Conservation (phyloP, 2,888 invertebrate genomes). For the Chrysolina haemoptera region DNA sequence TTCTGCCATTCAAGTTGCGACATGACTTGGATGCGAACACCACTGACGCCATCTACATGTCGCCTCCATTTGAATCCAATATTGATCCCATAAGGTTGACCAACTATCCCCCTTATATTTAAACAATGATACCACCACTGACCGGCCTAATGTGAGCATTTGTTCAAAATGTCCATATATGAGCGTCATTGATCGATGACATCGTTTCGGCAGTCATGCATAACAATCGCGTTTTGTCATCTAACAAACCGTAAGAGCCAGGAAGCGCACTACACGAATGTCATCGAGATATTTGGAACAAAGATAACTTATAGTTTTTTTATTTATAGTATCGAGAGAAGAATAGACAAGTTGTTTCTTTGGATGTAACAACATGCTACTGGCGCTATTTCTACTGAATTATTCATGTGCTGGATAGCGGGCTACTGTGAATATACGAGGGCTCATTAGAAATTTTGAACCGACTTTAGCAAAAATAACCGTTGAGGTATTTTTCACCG, state of each 20-base stretch:
- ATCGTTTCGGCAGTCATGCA: slow-evolving; percentile 5
- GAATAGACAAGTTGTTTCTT: neutral
- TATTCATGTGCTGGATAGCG: neutral
- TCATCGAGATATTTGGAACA: slow-evolving; percentile 13
- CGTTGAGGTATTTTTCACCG: too few relatives aligned
- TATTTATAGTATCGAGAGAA: neutral
- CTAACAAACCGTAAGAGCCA: slow-evolving; percentile 18
- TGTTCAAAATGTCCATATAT: neutral
- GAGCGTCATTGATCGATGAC: slow-evolving; percentile 13
- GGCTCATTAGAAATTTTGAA: too few relatives aligned
- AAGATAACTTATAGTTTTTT: slow-evolving; percentile 17
- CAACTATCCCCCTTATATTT: too few relatives aligned
- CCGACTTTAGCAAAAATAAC: too few relatives aligned
- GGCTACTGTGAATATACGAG: neutral
- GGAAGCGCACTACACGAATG: slow-evolving; percentile 4
- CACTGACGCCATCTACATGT: too few relatives aligned
- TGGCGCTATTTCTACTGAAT: neutral
- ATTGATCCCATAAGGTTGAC: too few relatives aligned
- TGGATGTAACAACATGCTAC: slow-evolving; percentile 9
- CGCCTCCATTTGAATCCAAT: too few relatives aligned
- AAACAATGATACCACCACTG: too few relatives aligned
- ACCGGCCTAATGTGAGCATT: neutral
- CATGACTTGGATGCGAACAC: too few relatives aligned
- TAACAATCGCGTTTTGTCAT: slow-evolving; percentile 8
- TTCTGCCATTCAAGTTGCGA: too few relatives aligned